phyloP scores from a whole-genome alignment of 2,888 invertebrate genomes.

The Drosophila meridiana region DNA sequence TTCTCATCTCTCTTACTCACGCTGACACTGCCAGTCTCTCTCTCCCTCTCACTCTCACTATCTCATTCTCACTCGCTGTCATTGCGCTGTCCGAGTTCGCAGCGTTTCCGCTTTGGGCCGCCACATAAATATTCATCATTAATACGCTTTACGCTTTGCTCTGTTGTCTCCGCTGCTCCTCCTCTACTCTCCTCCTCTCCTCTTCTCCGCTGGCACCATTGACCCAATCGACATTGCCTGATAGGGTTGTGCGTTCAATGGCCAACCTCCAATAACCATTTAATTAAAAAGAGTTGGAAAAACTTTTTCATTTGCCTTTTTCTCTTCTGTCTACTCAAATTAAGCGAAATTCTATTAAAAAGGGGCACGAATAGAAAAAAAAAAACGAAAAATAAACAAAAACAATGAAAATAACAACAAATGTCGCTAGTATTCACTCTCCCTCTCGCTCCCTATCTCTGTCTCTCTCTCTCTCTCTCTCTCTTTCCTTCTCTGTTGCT shows the following conservation, averaged over 20 bases:
- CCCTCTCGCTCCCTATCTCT: neutral
- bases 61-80: conserved; percentile 2
- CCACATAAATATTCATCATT: conserved; percentile 82
- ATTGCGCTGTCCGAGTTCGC: conserved; percentile 35
- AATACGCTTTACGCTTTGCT: conserved; percentile 77
- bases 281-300: conserved; percentile 78
- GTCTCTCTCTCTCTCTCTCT: neutral
- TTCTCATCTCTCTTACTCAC: conserved; percentile 32
- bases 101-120: conserved; percentile 68
- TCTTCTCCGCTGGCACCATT: neutral
- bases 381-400: conserved; percentile 1
- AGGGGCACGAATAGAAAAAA: conserved; percentile 44
- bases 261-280: conserved; percentile 74
- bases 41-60: conserved; percentile 1
- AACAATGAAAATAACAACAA: conserved; percentile 64
- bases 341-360: conserved; percentile 80
- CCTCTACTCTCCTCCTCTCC: no score
- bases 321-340: conserved; percentile 60
- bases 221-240: conserved; percentile 67
- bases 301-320: conserved; percentile 64
- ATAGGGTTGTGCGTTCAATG: conserved; percentile 54
- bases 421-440: conserved; percentile 41
- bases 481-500: conserved; percentile 23
- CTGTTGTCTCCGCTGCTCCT: conserved; percentile 25
- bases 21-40: neutral